Base-by-base conservation (phyloP, 2,113 vertebrate genomes). In the Nesospiza acunhae region DNA sequence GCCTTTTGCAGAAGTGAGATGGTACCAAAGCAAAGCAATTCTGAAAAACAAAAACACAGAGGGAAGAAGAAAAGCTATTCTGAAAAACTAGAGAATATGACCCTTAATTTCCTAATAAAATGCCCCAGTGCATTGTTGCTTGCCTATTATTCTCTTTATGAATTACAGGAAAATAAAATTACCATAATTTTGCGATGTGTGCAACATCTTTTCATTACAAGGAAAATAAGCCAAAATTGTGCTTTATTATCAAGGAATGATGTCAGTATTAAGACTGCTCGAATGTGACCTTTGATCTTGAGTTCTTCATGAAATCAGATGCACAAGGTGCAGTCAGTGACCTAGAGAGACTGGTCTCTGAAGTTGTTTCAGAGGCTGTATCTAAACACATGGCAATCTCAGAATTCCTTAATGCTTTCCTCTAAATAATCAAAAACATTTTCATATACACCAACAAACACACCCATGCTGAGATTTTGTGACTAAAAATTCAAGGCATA, bases 1-100 rank as follows among this genome's bases (percentile, higher is more conserved):
- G 97, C 85, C 93, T 98, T 96, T 93, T 93, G 83, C 92, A 96
- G 76, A 95, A 97, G 69, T 83, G 91, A 96, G 91, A 81, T 84
- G 88, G 62, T 59, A 96, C 88, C 35, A 83, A 96, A 95, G 91
- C 44, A 89, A 90, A n/a, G 78, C 53, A 62, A 88, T 94, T 97
- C 90, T 94, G 84, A 74, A 96, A 97, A 97, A 97, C 86, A 94
- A 89, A 91, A 97, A 75, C 81, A 86, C 55, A 87, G 53, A 90
- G 52, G 55, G 64, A 92, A 87, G 64, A 64, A 95, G 73, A 89
- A 93, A 93, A 84, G 31, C 84, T 83, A 24, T 66, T 62, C 52
- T 33, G 91, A 94, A 96, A 96, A 84, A 21, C 39, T 22, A 49
- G 64, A 69, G 84, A 96, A 96, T 94, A 96, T 75, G 85, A 89